phyloP scores from a whole-genome alignment of 2,113 vertebrate species.

The Nothoprocta pentlandii region DNA sequence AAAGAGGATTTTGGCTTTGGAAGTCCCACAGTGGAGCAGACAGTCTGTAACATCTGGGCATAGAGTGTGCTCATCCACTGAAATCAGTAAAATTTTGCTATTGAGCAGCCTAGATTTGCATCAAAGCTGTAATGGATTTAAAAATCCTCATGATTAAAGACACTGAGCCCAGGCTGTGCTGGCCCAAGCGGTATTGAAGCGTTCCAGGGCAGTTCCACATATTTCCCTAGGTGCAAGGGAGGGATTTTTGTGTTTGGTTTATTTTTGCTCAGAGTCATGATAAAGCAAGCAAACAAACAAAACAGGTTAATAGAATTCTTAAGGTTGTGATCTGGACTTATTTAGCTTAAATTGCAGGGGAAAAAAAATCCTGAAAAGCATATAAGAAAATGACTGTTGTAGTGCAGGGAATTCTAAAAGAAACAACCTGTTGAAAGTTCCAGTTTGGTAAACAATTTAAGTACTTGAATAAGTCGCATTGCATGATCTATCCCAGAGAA shows the following conservation, averaged over 20 bases:
- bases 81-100: not conserved
- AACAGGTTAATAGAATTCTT: not conserved
- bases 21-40: not conserved
- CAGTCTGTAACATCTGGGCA: not conserved
- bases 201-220: not conserved
- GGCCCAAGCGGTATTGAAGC: not conserved
- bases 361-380: not conserved
- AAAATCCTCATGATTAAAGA: not conserved
- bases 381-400: not conserved
- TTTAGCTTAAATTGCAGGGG: not conserved
- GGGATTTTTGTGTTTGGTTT: constrained; percentile 2
- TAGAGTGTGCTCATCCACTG: not conserved
- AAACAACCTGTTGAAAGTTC: constrained; percentile 13
- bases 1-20: constrained; percentile 5
- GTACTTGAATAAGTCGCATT: constrained; percentile 4
- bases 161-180: not conserved
- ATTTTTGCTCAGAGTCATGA: not conserved
- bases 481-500: not conserved
- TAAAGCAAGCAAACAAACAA: too few species aligned
- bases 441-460: constrained; percentile 26
- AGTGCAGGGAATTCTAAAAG: not conserved
- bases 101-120: constrained; percentile 19
- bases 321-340: constrained; percentile 6
- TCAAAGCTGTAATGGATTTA: constrained; percentile 22
- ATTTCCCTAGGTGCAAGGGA: not conserved